These are phyloP conservation scores for Diacarnus erythraeanus DNA, from an alignment of 37 sponge, comb jelly and placozoan genomes.

Conservation along the genomic window DNA sequence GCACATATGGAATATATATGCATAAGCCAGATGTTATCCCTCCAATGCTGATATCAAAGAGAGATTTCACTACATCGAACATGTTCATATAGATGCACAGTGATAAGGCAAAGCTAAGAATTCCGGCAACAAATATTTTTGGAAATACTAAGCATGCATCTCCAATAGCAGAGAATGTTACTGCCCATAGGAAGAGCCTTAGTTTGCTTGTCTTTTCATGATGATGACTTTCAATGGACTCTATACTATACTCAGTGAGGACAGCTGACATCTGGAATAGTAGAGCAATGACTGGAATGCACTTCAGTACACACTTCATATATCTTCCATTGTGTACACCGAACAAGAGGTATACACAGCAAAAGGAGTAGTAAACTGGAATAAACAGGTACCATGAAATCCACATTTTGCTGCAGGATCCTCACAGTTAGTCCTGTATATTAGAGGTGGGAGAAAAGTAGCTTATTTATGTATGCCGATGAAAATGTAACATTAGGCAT, in stretches of 20 bases:
- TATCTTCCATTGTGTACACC: constrained; percentile 1
- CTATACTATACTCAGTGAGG: not conserved
- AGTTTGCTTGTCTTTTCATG: not conserved
- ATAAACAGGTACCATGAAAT: not conserved
- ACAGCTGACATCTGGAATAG: not conserved
- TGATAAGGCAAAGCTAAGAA: constrained; percentile 3
- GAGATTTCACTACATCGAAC: not conserved
- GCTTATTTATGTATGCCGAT: too few species aligned
- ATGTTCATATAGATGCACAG: not conserved
- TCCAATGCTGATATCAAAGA: not conserved
- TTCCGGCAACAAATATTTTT: not conserved
- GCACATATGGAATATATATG: not conserved
- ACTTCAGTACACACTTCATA: constrained; percentile 9
- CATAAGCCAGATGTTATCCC: not conserved
- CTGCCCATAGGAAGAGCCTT: not conserved
- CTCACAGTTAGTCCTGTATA: too few species aligned
- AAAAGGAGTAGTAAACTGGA: not conserved
- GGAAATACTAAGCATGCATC: constrained; percentile 19
- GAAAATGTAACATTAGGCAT: too few species aligned
- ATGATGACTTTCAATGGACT: not conserved
- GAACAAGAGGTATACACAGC: constrained; percentile 6
- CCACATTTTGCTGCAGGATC: too few species aligned
- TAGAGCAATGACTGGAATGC: not conserved
- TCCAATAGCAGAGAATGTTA: constrained; percentile 22
- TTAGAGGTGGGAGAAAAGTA: too few species aligned